Percentiles rank a stretch among this genome's conserved stretches.
phyloP scores from a whole-genome alignment of 2,113 vertebrate species.

The Hylia prasina region DNA sequence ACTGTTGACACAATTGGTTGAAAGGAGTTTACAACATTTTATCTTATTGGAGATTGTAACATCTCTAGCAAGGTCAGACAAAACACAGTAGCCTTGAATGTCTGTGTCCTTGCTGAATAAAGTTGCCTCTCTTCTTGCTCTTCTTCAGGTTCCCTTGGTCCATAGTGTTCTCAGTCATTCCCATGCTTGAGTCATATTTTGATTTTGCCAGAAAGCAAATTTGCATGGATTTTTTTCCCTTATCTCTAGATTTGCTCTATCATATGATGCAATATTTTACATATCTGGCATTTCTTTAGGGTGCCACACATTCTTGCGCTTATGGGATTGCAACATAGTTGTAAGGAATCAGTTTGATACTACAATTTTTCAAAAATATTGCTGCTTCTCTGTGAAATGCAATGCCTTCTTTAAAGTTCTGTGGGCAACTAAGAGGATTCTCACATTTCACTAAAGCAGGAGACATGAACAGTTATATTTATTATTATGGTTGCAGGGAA shows the following conservation, averaged over 20 bases:
- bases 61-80: neutral
- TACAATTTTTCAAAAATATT: neutral
- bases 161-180: neutral
- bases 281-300: neutral
- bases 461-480: neutral
- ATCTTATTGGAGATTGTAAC: neutral
- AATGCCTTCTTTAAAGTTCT: neutral
- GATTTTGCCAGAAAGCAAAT: neutral
- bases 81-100: neutral
- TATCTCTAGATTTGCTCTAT: neutral
- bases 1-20: neutral
- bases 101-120: neutral
- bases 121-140: neutral
- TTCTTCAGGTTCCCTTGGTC: neutral
- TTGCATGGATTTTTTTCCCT: neutral
- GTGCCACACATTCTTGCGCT: neutral
- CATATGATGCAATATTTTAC: neutral
- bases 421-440: neutral
- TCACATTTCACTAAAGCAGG: neutral
- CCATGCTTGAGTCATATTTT: neutral
- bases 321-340: neutral
- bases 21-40: neutral
- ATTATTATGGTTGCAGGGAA: conserved; percentile 27
- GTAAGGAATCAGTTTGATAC: neutral
- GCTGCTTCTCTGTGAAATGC: neutral